phyloP scores from a whole-genome alignment of 2,113 vertebrate species.

The Ancistrus triradiatus region DNA sequence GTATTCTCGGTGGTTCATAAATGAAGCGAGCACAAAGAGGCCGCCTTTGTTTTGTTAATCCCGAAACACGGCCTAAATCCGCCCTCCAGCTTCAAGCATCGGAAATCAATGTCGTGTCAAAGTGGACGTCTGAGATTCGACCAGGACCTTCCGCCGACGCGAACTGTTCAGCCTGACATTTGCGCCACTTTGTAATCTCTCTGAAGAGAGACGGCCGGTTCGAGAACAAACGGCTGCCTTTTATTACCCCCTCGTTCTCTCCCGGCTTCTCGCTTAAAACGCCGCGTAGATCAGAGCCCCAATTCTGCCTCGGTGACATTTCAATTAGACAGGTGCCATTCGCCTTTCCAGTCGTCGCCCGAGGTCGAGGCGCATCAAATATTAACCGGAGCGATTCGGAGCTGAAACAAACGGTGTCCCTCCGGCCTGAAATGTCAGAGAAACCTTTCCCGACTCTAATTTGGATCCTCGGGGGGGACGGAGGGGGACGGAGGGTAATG shows the following conservation, averaged over 20 bases:
- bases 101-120: not conserved
- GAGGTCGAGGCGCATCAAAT: constrained; percentile 52
- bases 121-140: not conserved
- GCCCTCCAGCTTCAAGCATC: constrained; percentile 4
- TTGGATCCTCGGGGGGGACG: constrained; percentile 32
- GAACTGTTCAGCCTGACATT: constrained; percentile 6
- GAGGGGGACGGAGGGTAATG: constrained; percentile 3
- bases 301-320: constrained; percentile 35
- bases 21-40: too few relatives aligned
- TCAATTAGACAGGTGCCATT: constrained; percentile 41
- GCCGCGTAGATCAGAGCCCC: not conserved
- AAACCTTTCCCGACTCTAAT: constrained; percentile 48
- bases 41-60: too few relatives aligned
- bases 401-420: constrained; percentile 42
- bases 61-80: too few relatives aligned
- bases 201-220: not conserved
- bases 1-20: too few relatives aligned
- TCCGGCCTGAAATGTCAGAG: constrained; percentile 48
- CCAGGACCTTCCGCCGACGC: not conserved
- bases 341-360: constrained; percentile 15
- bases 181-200: constrained; percentile 6
- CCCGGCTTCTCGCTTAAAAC: not conserved
- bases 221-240: not conserved
- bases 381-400: constrained; percentile 46
- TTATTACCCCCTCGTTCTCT: not conserved